Conservation (phyloP, 2,888 invertebrate genomes). For the Epsilonema sp. region DNA sequence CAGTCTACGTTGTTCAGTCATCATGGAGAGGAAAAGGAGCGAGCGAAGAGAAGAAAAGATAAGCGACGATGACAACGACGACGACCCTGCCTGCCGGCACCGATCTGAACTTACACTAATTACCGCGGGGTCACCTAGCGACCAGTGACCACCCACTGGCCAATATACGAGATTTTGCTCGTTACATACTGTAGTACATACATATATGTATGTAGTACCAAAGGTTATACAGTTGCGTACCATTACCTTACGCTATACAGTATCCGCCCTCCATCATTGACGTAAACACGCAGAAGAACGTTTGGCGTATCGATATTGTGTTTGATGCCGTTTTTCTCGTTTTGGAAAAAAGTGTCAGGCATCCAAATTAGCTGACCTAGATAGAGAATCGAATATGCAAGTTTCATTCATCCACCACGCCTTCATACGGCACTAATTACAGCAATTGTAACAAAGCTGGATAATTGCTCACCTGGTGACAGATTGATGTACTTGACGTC, state of each 20-base stretch:
- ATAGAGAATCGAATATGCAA: no score
- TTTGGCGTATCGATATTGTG: slow-evolving; percentile 36
- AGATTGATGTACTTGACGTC: neutral
- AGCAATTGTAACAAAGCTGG: neutral
- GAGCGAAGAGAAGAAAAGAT: no score
- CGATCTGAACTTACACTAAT: no score
- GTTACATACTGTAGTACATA: neutral
- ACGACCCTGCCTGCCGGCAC: no score
- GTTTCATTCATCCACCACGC: slow-evolving; percentile 17
- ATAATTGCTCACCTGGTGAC: neutral
- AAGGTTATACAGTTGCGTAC: no score
- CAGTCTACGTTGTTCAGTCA: no score
- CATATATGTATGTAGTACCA: neutral
- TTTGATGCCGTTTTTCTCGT: slow-evolving; percentile 80
- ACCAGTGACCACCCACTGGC: no score
- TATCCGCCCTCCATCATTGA: slow-evolving; percentile 66
- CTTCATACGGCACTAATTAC: slow-evolving; percentile 38
- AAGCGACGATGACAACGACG: no score
- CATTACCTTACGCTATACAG: slow-evolving; percentile 72
- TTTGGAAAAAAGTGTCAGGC: slow-evolving; percentile 68
- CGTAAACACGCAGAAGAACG: slow-evolving; percentile 84
- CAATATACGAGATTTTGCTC: no score
- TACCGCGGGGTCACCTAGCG: no score
- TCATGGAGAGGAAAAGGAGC: no score
- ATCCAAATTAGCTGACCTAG: slow-evolving; percentile 54